These are phyloP conservation scores for Cerastis leucographa DNA, from an alignment of 2,888 invertebrate species.

Conservation along the genomic window DNA sequence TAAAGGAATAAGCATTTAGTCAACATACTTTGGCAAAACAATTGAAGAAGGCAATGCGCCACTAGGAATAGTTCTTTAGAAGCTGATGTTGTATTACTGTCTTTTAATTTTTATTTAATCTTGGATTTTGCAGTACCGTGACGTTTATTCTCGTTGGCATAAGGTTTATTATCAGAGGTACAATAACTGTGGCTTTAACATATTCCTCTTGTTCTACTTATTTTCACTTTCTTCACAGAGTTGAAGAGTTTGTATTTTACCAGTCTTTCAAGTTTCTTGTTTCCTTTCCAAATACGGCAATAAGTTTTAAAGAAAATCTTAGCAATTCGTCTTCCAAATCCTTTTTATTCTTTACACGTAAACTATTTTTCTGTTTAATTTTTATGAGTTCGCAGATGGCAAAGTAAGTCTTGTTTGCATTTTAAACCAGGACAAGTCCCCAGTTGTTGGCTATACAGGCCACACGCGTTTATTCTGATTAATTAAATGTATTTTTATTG, in stretches of 20 bases:
- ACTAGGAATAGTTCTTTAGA: neutral
- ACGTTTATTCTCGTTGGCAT: neutral
- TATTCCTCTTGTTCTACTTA: neutral
- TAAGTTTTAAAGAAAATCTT: neutral
- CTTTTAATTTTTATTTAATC: neutral
- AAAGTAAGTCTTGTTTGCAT: neutral
- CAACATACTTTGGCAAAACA: neutral
- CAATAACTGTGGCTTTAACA: neutral
- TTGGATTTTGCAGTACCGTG: neutral
- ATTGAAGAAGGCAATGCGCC: neutral
- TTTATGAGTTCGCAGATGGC: neutral
- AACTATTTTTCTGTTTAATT: neutral
- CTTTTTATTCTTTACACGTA: neutral
- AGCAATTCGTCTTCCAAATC: neutral
- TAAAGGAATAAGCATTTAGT: neutral
- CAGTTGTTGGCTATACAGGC: constrained; percentile 18
- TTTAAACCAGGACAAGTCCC: constrained; percentile 7
- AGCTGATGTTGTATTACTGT: neutral
- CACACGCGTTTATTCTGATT: constrained; percentile 38
- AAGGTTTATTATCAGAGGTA: neutral
- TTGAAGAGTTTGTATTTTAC: neutral
- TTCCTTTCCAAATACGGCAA: neutral
- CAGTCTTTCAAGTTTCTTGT: neutral
- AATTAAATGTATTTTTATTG: constrained; percentile 55
- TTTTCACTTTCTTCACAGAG: neutral